Percentiles rank a stretch among this genome's conserved stretches.
Conservation (phyloP, 2,888 invertebrate species). For the Argyra leucocephala region DNA sequence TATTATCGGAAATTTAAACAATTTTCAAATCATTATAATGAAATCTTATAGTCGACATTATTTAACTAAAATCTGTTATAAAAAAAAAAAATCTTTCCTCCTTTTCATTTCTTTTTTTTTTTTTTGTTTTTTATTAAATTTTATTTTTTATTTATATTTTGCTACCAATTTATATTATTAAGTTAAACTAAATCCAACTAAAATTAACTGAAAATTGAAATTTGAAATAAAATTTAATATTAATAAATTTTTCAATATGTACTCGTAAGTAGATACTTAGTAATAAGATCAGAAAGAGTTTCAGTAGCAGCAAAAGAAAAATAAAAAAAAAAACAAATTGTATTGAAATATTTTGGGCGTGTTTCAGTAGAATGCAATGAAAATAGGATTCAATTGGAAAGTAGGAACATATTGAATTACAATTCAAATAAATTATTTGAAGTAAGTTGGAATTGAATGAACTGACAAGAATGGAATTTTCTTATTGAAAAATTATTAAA, state of each 20-base stretch:
- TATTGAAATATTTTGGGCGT: background rate
- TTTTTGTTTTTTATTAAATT: background rate
- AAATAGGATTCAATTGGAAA: no score
- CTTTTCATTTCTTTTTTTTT: background rate
- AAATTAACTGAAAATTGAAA: conserved; percentile 4
- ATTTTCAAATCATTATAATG: no score
- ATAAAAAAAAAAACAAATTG: background rate
- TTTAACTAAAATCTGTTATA: no score
- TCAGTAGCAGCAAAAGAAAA: background rate
- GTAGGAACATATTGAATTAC: no score
- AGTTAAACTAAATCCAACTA: background rate
- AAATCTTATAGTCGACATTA: no score
- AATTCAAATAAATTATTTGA: no score
- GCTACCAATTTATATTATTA: conserved; percentile 6
- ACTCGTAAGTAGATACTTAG: background rate
- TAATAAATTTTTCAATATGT: background rate
- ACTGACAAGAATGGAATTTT: no score
- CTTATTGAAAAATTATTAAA: no score
- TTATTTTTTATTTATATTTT: background rate
- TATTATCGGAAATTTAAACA: no score
- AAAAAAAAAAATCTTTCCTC: no score
- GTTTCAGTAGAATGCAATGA: no score
- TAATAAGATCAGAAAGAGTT: background rate
- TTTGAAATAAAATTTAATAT: conserved; percentile 6
- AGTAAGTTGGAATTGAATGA: no score